Evolutionary conservation across 1,140 invertebrate genomes (phyloP).

Genomic region (Bactericera cockerelli): DNA sequence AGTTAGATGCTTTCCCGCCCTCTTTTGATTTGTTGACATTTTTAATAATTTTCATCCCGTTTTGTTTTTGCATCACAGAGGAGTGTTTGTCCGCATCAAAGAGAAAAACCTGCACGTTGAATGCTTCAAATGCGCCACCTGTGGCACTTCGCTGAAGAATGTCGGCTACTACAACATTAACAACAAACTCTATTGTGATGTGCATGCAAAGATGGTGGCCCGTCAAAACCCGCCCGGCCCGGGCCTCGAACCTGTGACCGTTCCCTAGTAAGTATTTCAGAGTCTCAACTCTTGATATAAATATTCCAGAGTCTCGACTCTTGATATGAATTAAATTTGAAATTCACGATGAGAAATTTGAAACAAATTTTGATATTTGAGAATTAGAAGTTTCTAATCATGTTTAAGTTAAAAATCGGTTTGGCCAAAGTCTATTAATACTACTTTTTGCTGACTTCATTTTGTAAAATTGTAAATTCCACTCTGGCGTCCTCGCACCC

Average conservation of each 20-base stretch:
- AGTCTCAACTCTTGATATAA: background rate
- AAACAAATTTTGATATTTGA: too few species aligned
- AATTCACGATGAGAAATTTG: too few species aligned
- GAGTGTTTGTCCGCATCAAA: constrained; percentile 90
- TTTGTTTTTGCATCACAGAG: constrained; percentile 43
- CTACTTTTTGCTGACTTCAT: too few species aligned
- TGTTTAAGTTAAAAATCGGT: too few species aligned
- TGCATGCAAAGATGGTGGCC: constrained; percentile 80
- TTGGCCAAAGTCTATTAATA: too few species aligned
- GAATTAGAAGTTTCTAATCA: too few species aligned
- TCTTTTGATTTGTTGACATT: too few species aligned
- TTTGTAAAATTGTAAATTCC: too few species aligned
- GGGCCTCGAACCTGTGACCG: constrained; percentile 58
- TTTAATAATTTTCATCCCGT: too few species aligned
- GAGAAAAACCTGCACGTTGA: constrained; percentile 91
- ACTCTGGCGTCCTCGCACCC: too few species aligned
- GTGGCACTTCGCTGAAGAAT: constrained; percentile 87
- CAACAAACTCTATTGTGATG: constrained; percentile 90
- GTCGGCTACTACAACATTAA: constrained; percentile 92
- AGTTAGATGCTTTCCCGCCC: too few species aligned
- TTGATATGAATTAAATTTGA: constrained; percentile 8
- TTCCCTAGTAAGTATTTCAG: constrained; percentile 54
- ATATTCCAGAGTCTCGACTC: background rate
- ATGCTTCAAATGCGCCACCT: constrained; percentile 93
- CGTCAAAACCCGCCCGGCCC: constrained; percentile 59